Percentiles rank a stretch among this genome's conserved stretches.
phyloP scores from a whole-genome alignment of 1,140 invertebrate genomes.

The Psilanteris sp. region DNA sequence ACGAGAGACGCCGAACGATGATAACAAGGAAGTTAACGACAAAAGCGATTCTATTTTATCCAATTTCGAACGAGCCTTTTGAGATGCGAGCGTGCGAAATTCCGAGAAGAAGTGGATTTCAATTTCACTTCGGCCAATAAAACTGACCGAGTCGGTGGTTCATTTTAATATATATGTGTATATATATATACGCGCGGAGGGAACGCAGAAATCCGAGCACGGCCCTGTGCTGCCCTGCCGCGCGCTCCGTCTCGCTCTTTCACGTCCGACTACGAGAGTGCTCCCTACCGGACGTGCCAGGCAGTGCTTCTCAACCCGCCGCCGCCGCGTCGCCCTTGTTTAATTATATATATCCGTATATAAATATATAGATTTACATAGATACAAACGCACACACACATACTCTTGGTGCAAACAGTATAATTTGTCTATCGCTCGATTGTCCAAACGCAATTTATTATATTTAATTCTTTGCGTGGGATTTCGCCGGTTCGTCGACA shows the following conservation, averaged over 20 bases:
- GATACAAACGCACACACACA: no score
- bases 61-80: conserved; percentile 25
- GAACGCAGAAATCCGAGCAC: conserved; percentile 68
- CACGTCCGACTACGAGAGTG: conserved; percentile 22
- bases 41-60: conserved; percentile 36
- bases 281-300: conserved; percentile 70
- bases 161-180: no score
- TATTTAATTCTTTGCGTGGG: no score
- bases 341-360: no score
- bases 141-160: conserved; percentile 58
- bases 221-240: conserved; percentile 67
- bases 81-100: conserved; percentile 52
- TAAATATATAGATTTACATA: no score
- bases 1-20: no score
- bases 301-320: conserved; percentile 66
- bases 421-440: no score
- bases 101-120: conserved; percentile 63
- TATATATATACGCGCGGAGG: conserved; percentile 53
- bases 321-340: no score
- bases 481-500: no score
- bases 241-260: conserved; percentile 52
- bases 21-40: conserved; percentile 45
- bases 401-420: no score
- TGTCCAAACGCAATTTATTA: no score
- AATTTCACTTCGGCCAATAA: conserved; percentile 67